phyloP scores from a whole-genome alignment of 2,113 vertebrate species.

The Trichechus manatus region DNA sequence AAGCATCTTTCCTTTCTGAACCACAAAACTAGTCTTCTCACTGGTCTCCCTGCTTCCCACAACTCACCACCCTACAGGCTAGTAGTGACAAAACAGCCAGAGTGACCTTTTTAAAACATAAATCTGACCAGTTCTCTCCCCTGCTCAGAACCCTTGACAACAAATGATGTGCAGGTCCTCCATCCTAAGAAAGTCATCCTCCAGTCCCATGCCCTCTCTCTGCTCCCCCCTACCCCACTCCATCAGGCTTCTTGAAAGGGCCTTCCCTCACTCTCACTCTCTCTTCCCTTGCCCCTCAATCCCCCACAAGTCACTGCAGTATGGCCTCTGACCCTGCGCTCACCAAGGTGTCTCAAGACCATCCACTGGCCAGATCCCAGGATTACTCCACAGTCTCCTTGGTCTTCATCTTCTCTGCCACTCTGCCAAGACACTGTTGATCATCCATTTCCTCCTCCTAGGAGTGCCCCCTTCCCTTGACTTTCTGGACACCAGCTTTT shows the following conservation, averaged over 20 bases:
- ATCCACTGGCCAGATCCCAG: background rate
- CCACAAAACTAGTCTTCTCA: background rate
- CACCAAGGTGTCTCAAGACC: background rate
- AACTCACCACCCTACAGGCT: too few species aligned
- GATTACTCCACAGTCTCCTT: background rate
- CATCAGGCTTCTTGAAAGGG: background rate
- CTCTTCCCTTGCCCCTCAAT: background rate
- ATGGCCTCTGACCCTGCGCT: background rate
- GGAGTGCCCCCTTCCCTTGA: fast-evolving
- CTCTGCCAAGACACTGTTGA: background rate
- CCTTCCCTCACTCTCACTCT: background rate
- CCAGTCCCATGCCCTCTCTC: background rate
- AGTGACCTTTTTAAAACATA: background rate
- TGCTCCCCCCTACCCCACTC: background rate
- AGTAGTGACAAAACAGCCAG: background rate
- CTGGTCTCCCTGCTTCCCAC: background rate
- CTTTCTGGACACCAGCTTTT: background rate
- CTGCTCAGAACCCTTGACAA: background rate
- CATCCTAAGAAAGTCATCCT: background rate
- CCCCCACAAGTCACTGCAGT: background rate
- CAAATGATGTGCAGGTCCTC: background rate
- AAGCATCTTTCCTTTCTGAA: background rate
- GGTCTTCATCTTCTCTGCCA: background rate
- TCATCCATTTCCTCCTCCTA: background rate
- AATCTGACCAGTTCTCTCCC: background rate